Conservation (phyloP, 2,888 invertebrate genomes). For the Epinotia bilunana region DNA sequence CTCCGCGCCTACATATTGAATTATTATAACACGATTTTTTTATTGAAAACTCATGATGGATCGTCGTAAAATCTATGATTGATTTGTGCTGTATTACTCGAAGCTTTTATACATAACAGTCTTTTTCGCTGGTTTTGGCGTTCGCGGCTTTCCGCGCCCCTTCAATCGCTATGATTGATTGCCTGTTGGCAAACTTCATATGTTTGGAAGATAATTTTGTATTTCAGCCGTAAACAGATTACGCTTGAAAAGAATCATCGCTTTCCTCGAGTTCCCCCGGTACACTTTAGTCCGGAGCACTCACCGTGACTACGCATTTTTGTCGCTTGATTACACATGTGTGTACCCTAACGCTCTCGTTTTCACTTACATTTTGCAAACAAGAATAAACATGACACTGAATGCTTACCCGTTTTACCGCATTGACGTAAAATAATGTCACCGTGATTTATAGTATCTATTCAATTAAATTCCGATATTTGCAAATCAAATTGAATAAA, state of each 20-base stretch:
- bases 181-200: slow-evolving; percentile 80
- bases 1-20: slow-evolving; percentile 53
- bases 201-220: slow-evolving; percentile 83
- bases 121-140: slow-evolving; percentile 73
- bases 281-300: slow-evolving; percentile 59
- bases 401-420: slow-evolving; percentile 22
- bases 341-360: slow-evolving; percentile 41
- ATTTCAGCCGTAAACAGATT: slow-evolving; percentile 83
- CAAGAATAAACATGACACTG: slow-evolving; percentile 26
- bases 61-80: slow-evolving; percentile 83
- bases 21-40: slow-evolving; percentile 64
- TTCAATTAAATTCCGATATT: slow-evolving; percentile 24
- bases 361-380: slow-evolving; percentile 42
- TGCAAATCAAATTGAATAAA: slow-evolving; percentile 41
- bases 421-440: slow-evolving; percentile 21
- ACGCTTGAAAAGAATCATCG: slow-evolving; percentile 79
- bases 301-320: slow-evolving; percentile 73
- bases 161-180: slow-evolving; percentile 79
- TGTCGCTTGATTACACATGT: slow-evolving; percentile 61
- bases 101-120: slow-evolving; percentile 78
- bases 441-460: slow-evolving; percentile 12
- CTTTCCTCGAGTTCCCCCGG: slow-evolving; percentile 60
- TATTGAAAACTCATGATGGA: slow-evolving; percentile 82
- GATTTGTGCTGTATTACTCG: slow-evolving; percentile 83
- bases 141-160: slow-evolving; percentile 76